Conservation (phyloP, 2,113 vertebrate species). For the Zosterops borbonicus region DNA sequence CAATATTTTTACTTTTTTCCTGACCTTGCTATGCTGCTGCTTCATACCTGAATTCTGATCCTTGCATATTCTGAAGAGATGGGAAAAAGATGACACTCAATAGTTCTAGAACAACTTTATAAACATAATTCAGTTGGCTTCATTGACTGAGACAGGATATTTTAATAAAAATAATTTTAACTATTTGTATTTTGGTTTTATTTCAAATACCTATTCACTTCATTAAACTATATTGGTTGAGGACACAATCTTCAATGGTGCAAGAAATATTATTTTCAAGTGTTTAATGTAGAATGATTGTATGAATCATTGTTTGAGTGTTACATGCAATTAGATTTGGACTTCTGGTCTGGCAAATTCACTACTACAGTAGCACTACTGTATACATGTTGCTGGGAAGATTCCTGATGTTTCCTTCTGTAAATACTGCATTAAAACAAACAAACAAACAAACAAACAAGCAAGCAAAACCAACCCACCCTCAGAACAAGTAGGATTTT, state of each 20-base stretch:
- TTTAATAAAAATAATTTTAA: slow-evolving; percentile 20
- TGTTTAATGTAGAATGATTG: background rate
- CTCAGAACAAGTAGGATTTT: background rate
- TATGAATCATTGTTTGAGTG: background rate
- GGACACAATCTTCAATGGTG: background rate
- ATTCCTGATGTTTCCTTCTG: background rate
- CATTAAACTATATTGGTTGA: background rate
- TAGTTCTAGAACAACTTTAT: background rate
- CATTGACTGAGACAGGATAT: background rate
- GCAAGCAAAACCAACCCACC: background rate
- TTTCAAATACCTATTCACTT: slow-evolving; percentile 17
- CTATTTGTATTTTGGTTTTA: slow-evolving; percentile 13
- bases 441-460: background rate
- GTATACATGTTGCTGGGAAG: background rate
- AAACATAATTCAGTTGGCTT: background rate
- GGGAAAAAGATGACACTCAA: background rate
- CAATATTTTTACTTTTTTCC: background rate
- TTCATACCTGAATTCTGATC: background rate
- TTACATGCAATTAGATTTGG: background rate
- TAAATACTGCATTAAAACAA: background rate
- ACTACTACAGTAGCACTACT: background rate
- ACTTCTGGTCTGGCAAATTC: background rate
- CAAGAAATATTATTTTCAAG: background rate
- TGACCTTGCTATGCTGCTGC: background rate
- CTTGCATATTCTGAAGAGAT: background rate